phyloP scores from a whole-genome alignment of 2,888 invertebrate genomes.

The Chrysina gloriosa region DNA sequence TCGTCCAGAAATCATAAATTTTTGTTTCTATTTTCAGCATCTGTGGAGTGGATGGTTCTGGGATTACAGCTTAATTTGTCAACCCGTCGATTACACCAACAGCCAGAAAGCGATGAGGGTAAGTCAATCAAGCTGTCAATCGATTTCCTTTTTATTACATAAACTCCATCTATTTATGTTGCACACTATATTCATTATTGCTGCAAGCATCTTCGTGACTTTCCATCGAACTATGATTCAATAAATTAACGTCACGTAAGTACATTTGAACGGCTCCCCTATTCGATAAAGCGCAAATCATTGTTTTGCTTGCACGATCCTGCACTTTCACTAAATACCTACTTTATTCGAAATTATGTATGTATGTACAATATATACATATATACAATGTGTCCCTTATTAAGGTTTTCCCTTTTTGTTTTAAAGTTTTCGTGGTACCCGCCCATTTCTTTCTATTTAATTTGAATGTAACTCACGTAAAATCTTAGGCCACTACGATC shows the following conservation, averaged over 20 bases:
- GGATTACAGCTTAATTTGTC: constrained; percentile 91
- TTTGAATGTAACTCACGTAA: too few species aligned
- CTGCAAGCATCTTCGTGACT: background rate
- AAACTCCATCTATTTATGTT: too few species aligned
- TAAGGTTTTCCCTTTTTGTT: too few species aligned
- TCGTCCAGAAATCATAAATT: too few species aligned
- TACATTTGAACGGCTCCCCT: background rate
- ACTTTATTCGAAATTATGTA: background rate
- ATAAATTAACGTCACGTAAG: background rate
- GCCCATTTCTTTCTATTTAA: too few species aligned
- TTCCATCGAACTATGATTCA: background rate
- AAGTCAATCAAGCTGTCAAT: constrained; percentile 61
- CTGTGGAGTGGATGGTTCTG: constrained; percentile 92
- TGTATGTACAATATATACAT: background rate
- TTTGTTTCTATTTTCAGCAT: constrained; percentile 72
- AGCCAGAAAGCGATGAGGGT: constrained; percentile 87
- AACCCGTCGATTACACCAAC: constrained; percentile 93
- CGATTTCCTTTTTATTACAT: background rate
- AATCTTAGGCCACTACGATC: too few species aligned
- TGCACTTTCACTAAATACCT: background rate
- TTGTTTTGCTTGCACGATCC: background rate
- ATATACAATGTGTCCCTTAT: background rate
- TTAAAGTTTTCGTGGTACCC: too few species aligned
- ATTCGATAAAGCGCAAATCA: background rate
- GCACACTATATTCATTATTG: background rate